These are phyloP conservation scores for Triplophysa bombifrons DNA, from an alignment of 2,797 vertebrate species.

Conservation along the genomic window DNA sequence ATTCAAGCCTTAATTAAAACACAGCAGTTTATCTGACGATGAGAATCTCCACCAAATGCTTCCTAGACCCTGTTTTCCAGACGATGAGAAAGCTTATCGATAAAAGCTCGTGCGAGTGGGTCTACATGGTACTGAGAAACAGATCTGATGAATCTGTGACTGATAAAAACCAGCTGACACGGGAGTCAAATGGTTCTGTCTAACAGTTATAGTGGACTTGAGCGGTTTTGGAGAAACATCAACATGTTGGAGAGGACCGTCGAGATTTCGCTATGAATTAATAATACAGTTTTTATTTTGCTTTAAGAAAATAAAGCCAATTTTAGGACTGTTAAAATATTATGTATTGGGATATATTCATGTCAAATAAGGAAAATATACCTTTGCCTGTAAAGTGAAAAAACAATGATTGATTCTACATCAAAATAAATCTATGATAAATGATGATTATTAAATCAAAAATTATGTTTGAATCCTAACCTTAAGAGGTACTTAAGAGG, in stretches of 20 bases:
- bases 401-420: too few species aligned
- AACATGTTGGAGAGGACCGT: neutral
- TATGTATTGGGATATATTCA: neutral
- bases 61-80: neutral
- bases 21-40: conserved; percentile 85
- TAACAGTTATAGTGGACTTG: neutral
- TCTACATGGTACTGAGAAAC: conserved; percentile 1
- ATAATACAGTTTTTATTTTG: neutral
- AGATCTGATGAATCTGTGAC: conserved; percentile 4
- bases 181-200: neutral
- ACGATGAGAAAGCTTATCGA: conserved; percentile 13
- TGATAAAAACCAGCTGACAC: conserved; percentile 14
- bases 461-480: too few species aligned
- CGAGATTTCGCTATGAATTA: neutral
- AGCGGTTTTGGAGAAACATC: neutral
- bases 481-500: neutral
- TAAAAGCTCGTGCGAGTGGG: neutral
- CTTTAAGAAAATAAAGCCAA: neutral
- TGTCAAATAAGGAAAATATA: too few species aligned
- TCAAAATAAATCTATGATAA: too few species aligned
- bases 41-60: conserved; percentile 77
- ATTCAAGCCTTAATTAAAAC: conserved; percentile 86
- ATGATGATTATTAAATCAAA: too few species aligned
- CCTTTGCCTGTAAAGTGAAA: neutral
- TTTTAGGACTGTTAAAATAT: neutral